phyloP scores from a whole-genome alignment of 2,888 invertebrate genomes.

The Oxystoma pomonae region DNA sequence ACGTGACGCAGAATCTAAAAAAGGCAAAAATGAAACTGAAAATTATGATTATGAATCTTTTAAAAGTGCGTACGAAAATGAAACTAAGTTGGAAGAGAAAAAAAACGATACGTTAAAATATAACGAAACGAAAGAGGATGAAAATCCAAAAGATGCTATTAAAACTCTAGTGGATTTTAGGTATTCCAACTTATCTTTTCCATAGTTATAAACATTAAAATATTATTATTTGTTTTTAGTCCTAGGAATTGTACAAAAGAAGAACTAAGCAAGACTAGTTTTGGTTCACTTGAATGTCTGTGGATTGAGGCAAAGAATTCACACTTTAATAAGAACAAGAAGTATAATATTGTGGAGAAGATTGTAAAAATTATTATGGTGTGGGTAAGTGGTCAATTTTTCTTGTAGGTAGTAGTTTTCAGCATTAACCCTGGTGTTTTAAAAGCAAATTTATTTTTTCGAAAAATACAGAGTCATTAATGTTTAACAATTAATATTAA shows the following conservation, averaged over 20 bases:
- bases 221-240: constrained; percentile 4
- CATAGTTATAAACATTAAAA: too few species aligned
- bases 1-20: constrained; percentile 6
- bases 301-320: constrained; percentile 41
- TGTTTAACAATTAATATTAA: too few species aligned
- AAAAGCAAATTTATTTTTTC: too few species aligned
- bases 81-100: constrained; percentile 38
- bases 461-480: too few species aligned
- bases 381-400: neutral
- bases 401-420: too few species aligned
- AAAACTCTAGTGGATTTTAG: constrained; percentile 42
- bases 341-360: neutral
- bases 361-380: neutral
- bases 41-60: constrained; percentile 34
- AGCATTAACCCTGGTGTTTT: too few species aligned
- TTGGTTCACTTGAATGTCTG: constrained; percentile 43
- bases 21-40: constrained; percentile 16
- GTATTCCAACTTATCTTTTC: too few species aligned
- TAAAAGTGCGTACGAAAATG: constrained; percentile 47
- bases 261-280: constrained; percentile 24
- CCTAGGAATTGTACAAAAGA: constrained; percentile 49
- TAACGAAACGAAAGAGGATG: constrained; percentile 45
- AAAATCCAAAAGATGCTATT: constrained; percentile 40
- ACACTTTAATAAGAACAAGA: constrained; percentile 23
- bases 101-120: constrained; percentile 46